phyloP scores from a whole-genome alignment of 2,113 vertebrate species.

The Otocyon megalotis region DNA sequence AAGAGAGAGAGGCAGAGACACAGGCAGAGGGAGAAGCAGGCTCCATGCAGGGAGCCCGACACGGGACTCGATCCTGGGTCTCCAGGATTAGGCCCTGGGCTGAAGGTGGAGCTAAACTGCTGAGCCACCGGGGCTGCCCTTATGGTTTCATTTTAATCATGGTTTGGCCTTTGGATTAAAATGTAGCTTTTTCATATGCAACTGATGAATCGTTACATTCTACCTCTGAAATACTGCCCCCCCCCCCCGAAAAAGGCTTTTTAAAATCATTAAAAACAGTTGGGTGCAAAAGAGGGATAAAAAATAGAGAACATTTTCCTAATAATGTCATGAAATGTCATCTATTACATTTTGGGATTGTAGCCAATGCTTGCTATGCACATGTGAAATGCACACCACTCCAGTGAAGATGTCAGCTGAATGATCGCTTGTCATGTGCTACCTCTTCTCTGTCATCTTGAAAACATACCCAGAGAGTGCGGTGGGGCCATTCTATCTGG shows the following conservation, averaged over 20 bases:
- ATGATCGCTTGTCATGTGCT: neutral
- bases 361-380: neutral
- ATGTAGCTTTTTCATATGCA: neutral
- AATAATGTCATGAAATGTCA: neutral
- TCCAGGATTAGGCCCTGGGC: too few relatives aligned
- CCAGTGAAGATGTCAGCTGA: neutral
- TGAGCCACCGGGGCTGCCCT: neutral
- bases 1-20: too few relatives aligned
- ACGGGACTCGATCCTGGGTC: too few relatives aligned
- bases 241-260: neutral
- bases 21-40: too few relatives aligned
- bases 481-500: neutral
- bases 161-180: conserved; percentile 31
- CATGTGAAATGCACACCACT: neutral
- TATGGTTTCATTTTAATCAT: conserved; percentile 50
- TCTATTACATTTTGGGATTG: neutral
- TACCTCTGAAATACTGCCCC: neutral
- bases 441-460: neutral
- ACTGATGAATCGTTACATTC: neutral
- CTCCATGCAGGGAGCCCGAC: too few relatives aligned
- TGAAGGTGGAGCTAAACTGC: too few relatives aligned
- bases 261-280: neutral
- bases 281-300: neutral
- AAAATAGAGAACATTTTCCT: neutral
- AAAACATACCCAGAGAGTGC: neutral